These are phyloP conservation scores for Aspidiotus rigidus DNA, from an alignment of 2,888 invertebrate genomes.

Conservation along the genomic window DNA sequence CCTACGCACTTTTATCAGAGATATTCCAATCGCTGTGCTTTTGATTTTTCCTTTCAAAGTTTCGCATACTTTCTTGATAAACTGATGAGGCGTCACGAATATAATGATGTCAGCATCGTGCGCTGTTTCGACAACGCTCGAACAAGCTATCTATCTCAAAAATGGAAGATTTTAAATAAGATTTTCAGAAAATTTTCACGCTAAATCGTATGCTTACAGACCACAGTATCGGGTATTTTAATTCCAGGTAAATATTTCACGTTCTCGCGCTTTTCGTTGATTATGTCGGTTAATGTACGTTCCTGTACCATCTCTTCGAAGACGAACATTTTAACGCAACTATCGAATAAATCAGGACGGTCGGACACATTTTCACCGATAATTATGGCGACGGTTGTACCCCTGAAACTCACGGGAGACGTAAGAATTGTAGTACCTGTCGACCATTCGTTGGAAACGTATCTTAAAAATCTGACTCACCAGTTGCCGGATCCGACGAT, in stretches of 20 bases:
- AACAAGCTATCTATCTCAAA: constrained; percentile 68
- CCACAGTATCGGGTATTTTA: constrained; percentile 86
- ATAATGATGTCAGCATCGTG: constrained; percentile 87
- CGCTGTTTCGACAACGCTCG: constrained; percentile 82
- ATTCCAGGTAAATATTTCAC: constrained; percentile 96
- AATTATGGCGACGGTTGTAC: constrained; percentile 96
- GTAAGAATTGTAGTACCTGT: neutral
- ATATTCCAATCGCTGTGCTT: constrained; percentile 78
- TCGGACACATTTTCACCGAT: constrained; percentile 60
- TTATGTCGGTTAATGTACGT: constrained; percentile 91
- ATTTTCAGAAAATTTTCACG: neutral
- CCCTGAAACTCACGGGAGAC: constrained; percentile 52
- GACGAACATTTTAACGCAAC: constrained; percentile 89
- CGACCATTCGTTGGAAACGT: constrained; percentile 34
- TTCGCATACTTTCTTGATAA: constrained; percentile 76
- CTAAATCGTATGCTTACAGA: constrained; percentile 50
- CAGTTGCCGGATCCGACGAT: constrained; percentile 85
- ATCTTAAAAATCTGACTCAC: constrained; percentile 48
- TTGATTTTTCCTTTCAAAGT: constrained; percentile 82
- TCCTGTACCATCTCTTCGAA: constrained; percentile 91
- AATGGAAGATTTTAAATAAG: neutral
- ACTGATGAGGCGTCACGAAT: constrained; percentile 97
- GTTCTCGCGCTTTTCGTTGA: constrained; percentile 95
- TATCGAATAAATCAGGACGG: constrained; percentile 68
- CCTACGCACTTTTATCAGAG: constrained; percentile 77